Evolutionary conservation across 2,797 vertebrate genomes (phyloP).

Genomic region (Neosalanx taihuensis): DNA sequence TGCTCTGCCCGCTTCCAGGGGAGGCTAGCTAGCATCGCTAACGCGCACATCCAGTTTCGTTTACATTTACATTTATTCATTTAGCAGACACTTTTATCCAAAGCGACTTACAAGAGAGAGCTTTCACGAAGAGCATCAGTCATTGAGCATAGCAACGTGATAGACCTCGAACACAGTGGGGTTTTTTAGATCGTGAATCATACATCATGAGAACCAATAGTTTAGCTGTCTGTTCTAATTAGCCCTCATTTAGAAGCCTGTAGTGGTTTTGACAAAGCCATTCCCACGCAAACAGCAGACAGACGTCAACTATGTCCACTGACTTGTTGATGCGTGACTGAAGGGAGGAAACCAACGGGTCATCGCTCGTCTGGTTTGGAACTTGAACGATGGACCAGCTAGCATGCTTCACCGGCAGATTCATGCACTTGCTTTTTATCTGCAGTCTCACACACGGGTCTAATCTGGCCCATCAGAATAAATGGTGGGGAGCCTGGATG

Average conservation of each 20-base stretch:
- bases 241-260: background rate
- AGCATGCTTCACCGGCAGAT: slow-evolving; percentile 44
- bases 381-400: slow-evolving; percentile 57
- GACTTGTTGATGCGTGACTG: slow-evolving; percentile 43
- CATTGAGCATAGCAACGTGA: too few species aligned
- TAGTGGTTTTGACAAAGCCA: background rate
- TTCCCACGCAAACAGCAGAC: slow-evolving; percentile 33
- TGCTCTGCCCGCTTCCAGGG: too few species aligned
- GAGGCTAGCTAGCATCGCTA: slow-evolving; percentile 1
- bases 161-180: too few species aligned
- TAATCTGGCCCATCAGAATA: slow-evolving; percentile 31
- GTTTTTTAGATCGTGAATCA: too few species aligned
- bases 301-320: slow-evolving; percentile 1
- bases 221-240: too few species aligned
- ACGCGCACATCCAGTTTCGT: slow-evolving; percentile 9
- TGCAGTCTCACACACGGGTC: slow-evolving; percentile 36
- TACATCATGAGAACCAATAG: too few species aligned
- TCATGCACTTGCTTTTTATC: slow-evolving; percentile 45
- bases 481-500: slow-evolving; percentile 4
- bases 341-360: slow-evolving; percentile 48
- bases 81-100: too few species aligned
- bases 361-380: slow-evolving; percentile 55
- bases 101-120: too few species aligned
- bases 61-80: too few species aligned
- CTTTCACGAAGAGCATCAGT: too few species aligned